Evolutionary conservation across 2,113 vertebrate species (phyloP).

Genomic region (Neodontobutis hainanensis): DNA sequence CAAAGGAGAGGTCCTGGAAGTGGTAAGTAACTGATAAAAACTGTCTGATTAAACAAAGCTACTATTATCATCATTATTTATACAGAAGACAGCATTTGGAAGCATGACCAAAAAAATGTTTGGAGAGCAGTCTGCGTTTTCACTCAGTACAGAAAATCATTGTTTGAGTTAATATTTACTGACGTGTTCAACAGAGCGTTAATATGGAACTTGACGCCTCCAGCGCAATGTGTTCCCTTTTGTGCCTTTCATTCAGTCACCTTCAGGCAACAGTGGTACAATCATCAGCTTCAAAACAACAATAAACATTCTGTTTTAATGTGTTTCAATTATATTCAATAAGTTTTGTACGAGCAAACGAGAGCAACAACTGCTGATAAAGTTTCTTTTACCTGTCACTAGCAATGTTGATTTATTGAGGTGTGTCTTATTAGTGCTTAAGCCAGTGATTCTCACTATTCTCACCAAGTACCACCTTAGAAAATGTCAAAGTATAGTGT

Average conservation of each 20-base stretch:
- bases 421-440: background rate
- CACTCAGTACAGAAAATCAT: conserved; percentile 26
- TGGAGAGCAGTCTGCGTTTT: background rate
- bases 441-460: too few species aligned
- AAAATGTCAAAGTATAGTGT: too few species aligned
- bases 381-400: background rate
- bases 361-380: background rate
- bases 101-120: too few species aligned
- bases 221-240: conserved; percentile 36
- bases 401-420: background rate
- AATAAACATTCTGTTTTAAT: background rate
- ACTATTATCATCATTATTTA: too few species aligned
- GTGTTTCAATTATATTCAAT: background rate
- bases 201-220: conserved; percentile 33
- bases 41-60: background rate
- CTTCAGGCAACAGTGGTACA: conserved; percentile 25
- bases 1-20: conserved; percentile 80
- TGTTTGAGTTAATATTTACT: conserved; percentile 50
- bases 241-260: conserved; percentile 8
- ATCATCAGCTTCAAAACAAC: background rate
- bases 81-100: too few species aligned
- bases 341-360: background rate
- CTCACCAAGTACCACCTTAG: too few species aligned
- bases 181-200: conserved; percentile 22
- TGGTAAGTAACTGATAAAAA: conserved; percentile 70